Evolutionary conservation across 2,888 invertebrate species (phyloP).

Genomic region (Drosophila atroscutellata): DNA sequence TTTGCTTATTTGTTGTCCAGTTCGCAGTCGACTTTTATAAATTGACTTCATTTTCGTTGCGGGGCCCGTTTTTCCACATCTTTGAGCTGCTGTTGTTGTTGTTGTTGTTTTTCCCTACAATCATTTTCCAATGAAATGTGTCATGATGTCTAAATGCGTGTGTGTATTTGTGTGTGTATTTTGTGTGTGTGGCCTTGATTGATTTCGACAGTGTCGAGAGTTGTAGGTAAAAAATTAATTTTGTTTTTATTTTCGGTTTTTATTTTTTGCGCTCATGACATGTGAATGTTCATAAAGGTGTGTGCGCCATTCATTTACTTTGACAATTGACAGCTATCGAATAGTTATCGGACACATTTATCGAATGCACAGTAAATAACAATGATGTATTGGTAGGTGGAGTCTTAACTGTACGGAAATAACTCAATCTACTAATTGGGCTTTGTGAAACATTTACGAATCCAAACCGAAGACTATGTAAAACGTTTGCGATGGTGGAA

Average conservation of each 20-base stretch:
- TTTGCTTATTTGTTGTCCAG: conserved; percentile 65
- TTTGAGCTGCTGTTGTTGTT: conserved; percentile 43
- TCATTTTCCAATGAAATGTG: conserved; percentile 77
- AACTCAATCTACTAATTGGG: not conserved
- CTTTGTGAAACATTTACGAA: not conserved
- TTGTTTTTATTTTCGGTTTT: conserved; percentile 11
- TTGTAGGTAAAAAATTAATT: conserved; percentile 39
- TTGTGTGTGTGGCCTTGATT: conserved; percentile 66
- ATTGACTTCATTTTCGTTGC: conserved; percentile 75
- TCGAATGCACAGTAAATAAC: conserved; percentile 36
- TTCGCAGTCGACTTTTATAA: conserved; percentile 68
- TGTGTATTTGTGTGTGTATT: conserved; percentile 14
- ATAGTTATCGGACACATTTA: conserved; percentile 62
- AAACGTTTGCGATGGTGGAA: not conserved
- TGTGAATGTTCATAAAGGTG: conserved; percentile 44
- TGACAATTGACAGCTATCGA: conserved; percentile 61
- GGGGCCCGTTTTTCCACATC: conserved; percentile 68
- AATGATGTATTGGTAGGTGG: conserved; percentile 11
- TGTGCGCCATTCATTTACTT: conserved; percentile 63
- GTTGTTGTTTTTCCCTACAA: conserved; percentile 58
- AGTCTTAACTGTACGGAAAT: not conserved
- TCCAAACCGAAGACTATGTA: not conserved
- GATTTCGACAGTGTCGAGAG: conserved; percentile 52
- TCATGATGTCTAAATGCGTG: conserved; percentile 29
- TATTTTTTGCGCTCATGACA: conserved; percentile 30